phyloP scores from a whole-genome alignment of 2,113 vertebrate species.

The Suricata suricatta region DNA sequence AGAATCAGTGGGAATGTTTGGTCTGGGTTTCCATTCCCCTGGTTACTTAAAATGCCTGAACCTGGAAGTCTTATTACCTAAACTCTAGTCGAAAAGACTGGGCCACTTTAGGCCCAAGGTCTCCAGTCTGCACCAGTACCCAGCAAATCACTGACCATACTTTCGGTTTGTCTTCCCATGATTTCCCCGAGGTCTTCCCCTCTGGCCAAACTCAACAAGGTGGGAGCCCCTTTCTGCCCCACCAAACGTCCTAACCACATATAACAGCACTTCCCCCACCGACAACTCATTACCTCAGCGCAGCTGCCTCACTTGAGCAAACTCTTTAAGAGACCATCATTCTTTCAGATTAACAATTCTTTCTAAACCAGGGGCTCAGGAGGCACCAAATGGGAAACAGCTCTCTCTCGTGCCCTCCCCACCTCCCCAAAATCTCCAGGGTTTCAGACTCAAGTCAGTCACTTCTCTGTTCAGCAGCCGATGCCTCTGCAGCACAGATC shows the following conservation, averaged over 20 bases:
- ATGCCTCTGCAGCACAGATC: neutral
- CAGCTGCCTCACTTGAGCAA: neutral
- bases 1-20: neutral
- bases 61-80: neutral
- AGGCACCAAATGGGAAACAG: neutral
- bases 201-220: neutral
- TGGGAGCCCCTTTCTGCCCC: neutral
- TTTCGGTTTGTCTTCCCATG: neutral
- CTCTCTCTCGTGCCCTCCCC: neutral
- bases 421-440: neutral
- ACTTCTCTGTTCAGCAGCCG: neutral
- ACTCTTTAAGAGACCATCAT: neutral
- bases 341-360: constrained; percentile 27
- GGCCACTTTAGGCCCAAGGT: neutral
- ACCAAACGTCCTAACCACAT: constrained; percentile 1
- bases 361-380: neutral
- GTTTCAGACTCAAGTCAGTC: neutral
- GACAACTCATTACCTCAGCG: neutral
- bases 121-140: neutral
- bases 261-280: neutral
- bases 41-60: neutral
- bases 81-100: neutral
- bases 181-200: neutral
- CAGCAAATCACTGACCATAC: neutral
- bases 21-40: neutral